Evolutionary conservation across 2,888 invertebrate genomes (phyloP).

Genomic region (Cataglyphis albicans): DNA sequence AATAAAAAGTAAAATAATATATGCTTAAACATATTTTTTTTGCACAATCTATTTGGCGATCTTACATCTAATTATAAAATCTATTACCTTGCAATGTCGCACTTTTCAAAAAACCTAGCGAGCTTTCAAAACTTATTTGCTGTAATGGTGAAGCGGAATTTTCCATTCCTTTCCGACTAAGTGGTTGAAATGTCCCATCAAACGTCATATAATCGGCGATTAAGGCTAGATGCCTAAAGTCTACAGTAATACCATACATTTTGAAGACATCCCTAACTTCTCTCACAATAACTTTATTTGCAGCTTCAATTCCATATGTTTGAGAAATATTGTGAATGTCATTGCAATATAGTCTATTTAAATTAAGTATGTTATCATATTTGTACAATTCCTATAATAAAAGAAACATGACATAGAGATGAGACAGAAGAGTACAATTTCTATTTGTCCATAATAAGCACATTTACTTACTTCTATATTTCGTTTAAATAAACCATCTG

Average conservation of each 20-base stretch:
- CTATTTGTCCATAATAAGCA: not conserved
- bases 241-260: conserved; percentile 98
- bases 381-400: conserved; percentile 92
- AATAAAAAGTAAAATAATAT: conserved; percentile 73
- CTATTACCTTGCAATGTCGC: conserved; percentile 89
- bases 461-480: conserved; percentile 90
- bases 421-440: not conserved
- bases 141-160: conserved; percentile 97
- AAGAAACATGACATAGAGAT: conserved; percentile 19
- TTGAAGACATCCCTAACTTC: conserved; percentile 98
- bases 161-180: conserved; percentile 96
- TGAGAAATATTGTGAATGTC: conserved; percentile 96
- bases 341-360: conserved; percentile 95
- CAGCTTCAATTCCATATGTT: conserved; percentile 98
- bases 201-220: conserved; percentile 99
- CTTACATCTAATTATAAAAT: conserved; percentile 27
- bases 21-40: not conserved
- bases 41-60: not conserved
- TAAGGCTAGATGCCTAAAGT: conserved; percentile 96
- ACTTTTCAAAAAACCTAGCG: conserved; percentile 93
- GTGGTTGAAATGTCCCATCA: conserved; percentile 95
- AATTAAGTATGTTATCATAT: conserved; percentile 91
- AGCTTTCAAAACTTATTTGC: conserved; percentile 99
- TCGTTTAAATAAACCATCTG: conserved; percentile 92
- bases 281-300: conserved; percentile 94